These are phyloP conservation scores for Atta cephalotes DNA, from an alignment of 1,140 invertebrate species.

Conservation along the genomic window DNA sequence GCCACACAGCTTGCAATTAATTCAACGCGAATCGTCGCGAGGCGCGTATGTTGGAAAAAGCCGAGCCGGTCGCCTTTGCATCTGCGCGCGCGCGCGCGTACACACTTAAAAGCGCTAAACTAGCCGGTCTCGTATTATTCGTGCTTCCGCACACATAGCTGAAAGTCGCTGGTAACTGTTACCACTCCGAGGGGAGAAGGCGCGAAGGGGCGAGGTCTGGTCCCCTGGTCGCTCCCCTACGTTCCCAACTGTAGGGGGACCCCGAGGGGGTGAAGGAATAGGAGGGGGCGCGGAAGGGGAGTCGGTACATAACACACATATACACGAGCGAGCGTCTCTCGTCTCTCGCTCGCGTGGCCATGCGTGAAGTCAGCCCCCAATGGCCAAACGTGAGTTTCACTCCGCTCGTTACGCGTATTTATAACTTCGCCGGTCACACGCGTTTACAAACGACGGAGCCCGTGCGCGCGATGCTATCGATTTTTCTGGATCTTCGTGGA, in stretches of 20 bases:
- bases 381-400: conserved; percentile 52
- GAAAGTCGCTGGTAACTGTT: conserved; percentile 55
- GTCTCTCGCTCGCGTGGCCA: conserved; percentile 11
- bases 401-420: conserved; percentile 57
- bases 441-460: not conserved
- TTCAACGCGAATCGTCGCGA: conserved; percentile 24
- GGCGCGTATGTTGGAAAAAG: not conserved
- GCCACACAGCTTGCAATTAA: conserved; percentile 11
- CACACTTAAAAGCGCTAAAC: conserved; percentile 37
- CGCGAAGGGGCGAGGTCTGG: not conserved
- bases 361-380: conserved; percentile 27
- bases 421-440: conserved; percentile 43
- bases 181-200: not conserved
- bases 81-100: not conserved
- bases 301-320: not conserved
- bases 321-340: not conserved
- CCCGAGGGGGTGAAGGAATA: not conserved
- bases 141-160: conserved; percentile 45
- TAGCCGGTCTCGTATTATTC: conserved; percentile 46
- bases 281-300: not conserved
- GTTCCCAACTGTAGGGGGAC: not conserved
- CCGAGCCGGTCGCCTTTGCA: conserved; percentile 7
- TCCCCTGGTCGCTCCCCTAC: not conserved
- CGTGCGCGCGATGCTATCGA: conserved; percentile 28
- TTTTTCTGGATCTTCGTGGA: conserved; percentile 42